Base-by-base conservation (phyloP, 2,797 vertebrate species). In the Tarsius wallacei region DNA sequence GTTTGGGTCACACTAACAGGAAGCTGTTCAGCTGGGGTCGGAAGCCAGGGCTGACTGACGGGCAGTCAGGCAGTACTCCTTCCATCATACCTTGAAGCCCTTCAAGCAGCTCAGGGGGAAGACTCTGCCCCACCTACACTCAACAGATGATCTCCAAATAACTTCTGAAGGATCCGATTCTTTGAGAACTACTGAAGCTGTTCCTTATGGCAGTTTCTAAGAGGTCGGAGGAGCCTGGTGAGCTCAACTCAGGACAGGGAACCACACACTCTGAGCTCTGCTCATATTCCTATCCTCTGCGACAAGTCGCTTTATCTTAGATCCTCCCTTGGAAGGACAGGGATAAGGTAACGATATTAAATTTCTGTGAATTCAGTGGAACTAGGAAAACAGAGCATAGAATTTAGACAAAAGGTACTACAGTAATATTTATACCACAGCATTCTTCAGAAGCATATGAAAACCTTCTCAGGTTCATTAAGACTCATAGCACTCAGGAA, bases 341-440 rank as follows among this genome's bases (percentile, higher is more conserved):
- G 91, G 91, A 95, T 95, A 94, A 87, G 71, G 82, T 95, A 59
- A 96, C 81, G 85, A 55, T 88, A 93, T 96, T 94, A 97, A 93
- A 96, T 96, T 96, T 95, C 96, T 90, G 64, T 94, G 83, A 94
- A 77, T 84, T 91, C 80, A 90, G 8, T 78, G 83, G 82, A 87
- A 96, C 88, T 94, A 77, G 68, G 64, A 85, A 55, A 93, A 90
- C n/a, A 91, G 66, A 85, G 68, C 55, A 21, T 2, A 81, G 36
- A 78, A 16, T 68, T 93, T 1, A 64, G 70, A 59, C 26, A 16
- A 80, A 90, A 85, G 70, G 81, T n/a, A 88, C 70, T 31, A 85
- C 3, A 64, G 26, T 78, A 90, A 91, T 64, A 90, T 71, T 91
- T 96, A 82, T 31, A 90, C 57, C 49, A 77, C 33, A 93, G 55